Conservation (phyloP, 2,888 invertebrate species). For the Ornithoptera priamus region DNA sequence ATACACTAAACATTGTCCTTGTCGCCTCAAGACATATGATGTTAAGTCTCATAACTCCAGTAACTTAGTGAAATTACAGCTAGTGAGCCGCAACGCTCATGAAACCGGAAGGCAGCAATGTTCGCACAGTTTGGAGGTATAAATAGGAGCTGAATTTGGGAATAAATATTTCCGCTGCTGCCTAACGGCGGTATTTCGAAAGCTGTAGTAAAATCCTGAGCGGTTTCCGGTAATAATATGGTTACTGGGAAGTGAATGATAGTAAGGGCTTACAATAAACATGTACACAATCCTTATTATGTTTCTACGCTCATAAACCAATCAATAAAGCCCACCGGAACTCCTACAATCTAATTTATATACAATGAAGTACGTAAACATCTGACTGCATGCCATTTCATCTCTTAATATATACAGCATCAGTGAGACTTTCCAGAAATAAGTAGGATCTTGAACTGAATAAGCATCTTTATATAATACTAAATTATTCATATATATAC, state of each 20-base stretch:
- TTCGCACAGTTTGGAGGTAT: too few species aligned
- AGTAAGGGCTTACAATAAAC: background rate
- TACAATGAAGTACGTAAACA: background rate
- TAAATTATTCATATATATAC: too few species aligned
- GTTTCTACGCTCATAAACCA: constrained; percentile 13
- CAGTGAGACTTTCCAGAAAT: background rate
- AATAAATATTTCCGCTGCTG: too few species aligned
- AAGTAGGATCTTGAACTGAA: background rate
- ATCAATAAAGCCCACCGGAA: constrained; percentile 17
- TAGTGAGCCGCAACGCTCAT: too few species aligned
- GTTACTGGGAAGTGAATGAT: background rate
- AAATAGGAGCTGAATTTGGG: too few species aligned
- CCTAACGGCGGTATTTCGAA: too few species aligned
- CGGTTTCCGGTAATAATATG: background rate
- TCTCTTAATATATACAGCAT: background rate
- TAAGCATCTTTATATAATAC: background rate
- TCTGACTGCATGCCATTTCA: background rate
- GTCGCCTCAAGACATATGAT: too few species aligned
- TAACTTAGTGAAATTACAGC: too few species aligned
- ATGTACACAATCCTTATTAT: background rate
- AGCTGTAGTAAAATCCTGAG: too few species aligned
- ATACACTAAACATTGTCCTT: too few species aligned
- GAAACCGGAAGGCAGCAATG: too few species aligned
- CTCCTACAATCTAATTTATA: constrained; percentile 21
- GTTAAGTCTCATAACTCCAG: too few species aligned